Evolutionary conservation across 2,797 vertebrate species (phyloP).

Genomic region (Alfaro cultratus): DNA sequence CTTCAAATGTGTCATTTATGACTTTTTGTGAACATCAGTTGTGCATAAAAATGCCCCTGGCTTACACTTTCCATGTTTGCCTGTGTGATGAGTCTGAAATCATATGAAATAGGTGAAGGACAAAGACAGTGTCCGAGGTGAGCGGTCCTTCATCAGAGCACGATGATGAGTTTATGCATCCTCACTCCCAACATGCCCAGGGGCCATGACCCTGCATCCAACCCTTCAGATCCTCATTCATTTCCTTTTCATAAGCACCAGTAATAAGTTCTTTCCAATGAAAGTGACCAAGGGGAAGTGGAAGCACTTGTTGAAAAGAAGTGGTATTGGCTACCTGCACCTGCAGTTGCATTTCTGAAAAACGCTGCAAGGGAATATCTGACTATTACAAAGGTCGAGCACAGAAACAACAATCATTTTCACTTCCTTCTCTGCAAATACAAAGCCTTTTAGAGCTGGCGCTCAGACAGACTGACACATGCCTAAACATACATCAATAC

Average conservation of each 20-base stretch:
- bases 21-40: slow-evolving; percentile 73
- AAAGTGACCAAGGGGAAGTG: slow-evolving; percentile 46
- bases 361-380: slow-evolving; percentile 44
- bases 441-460: slow-evolving; percentile 49
- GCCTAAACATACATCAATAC: slow-evolving; percentile 35
- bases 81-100: slow-evolving; percentile 64
- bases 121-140: slow-evolving; percentile 58
- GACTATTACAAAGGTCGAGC: slow-evolving; percentile 64
- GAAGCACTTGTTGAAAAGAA: slow-evolving; percentile 65
- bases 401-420: slow-evolving; percentile 65
- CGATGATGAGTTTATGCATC: slow-evolving; percentile 89
- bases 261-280: slow-evolving; percentile 87
- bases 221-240: slow-evolving; percentile 88
- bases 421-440: slow-evolving; percentile 49
- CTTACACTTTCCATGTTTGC: slow-evolving; percentile 64
- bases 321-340: slow-evolving; percentile 47
- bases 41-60: slow-evolving; percentile 62
- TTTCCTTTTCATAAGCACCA: slow-evolving; percentile 90
- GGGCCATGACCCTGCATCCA: slow-evolving; percentile 85
- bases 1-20: slow-evolving; percentile 81
- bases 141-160: slow-evolving; percentile 84
- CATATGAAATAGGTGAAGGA: slow-evolving; percentile 71
- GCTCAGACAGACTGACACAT: slow-evolving; percentile 66
- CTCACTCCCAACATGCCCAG: slow-evolving; percentile 71
- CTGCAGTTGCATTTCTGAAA: slow-evolving; percentile 25